Conservation (phyloP, 2,888 invertebrate genomes). For the Tachina lurida region DNA sequence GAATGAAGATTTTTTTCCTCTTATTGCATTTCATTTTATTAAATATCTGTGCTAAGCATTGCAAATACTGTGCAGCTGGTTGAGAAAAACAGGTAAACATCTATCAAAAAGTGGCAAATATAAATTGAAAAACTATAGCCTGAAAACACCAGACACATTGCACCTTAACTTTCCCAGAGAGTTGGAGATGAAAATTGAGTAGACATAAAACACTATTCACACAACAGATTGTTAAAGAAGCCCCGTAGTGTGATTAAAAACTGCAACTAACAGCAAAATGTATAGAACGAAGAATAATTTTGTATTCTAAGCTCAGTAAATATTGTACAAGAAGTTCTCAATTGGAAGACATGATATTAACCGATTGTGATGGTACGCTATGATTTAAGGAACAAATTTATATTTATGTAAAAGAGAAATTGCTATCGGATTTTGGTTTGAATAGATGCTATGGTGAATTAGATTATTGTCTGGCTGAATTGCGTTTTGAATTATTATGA, state of each 20-base stretch:
- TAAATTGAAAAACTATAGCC: constrained; percentile 72
- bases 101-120: constrained; percentile 72
- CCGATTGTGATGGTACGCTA: neutral
- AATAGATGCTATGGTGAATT: no score
- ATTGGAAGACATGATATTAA: neutral
- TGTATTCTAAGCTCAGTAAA: neutral
- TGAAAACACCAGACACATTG: constrained; percentile 66
- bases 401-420: neutral
- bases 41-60: constrained; percentile 33
- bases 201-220: constrained; percentile 25
- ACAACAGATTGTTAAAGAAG: constrained; percentile 40
- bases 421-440: neutral
- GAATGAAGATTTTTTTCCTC: constrained; percentile 60
- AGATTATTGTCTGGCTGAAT: no score
- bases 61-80: constrained; percentile 44
- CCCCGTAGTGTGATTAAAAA: constrained; percentile 71
- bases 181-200: constrained; percentile 25
- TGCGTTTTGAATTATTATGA: no score
- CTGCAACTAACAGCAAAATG: constrained; percentile 31
- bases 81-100: constrained; percentile 60
- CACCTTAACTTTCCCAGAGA: constrained; percentile 52
- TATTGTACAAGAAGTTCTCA: neutral
- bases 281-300: neutral
- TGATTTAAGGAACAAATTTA: neutral
- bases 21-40: neutral